Base-by-base conservation (phyloP, 2,888 invertebrate genomes). In the Xestoiulus laeticollis region DNA sequence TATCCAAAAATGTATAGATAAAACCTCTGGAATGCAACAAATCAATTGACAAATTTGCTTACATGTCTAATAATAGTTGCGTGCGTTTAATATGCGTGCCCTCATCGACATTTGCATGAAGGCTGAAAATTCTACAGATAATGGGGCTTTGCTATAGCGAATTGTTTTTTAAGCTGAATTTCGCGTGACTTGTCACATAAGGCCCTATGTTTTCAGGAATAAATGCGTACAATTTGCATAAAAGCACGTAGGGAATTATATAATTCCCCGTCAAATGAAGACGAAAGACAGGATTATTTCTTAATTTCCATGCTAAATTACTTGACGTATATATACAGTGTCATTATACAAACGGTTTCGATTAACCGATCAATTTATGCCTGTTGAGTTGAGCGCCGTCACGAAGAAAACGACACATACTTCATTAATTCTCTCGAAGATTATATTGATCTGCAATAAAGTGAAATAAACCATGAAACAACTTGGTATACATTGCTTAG, bases 371-470 rank as follows among this genome's bases (percentile, higher is more conserved):
- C 78, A 78, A 78, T 78, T 78, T 78, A 26, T 26, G 78, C 78
- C 30, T 38, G 38, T 38, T 38, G 38, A 5, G 6, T 5, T 38
- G n/a, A n/a, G n/a, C n/a, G n/a, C n/a, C 53, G 68, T 30, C 22
- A 30, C 30, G 78, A 78, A 78, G 78, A 78, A 78, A 78, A 26
- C 78, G 30, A 78, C 30, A 26, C 78, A 14, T 78, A 78, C 30
- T 78, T 78, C 78, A 78, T 78, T 78, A 78, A 78, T 78, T 78
- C 78, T 78, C 78, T 2, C 8, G 26, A 8, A 78, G 26, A 78
- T 78, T 78, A 26, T 78, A 78, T 78, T 78, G 78, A 78, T 78
- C 78, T 14, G 78, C 78, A 78, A 78, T 78, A 78, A 78, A 78
- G 78, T 78, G 78, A 78, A 78, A 78, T 78, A 78, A 78, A 78